Percentiles rank a stretch among this genome's conserved stretches.
Evolutionary conservation across 2,797 vertebrate species (phyloP).

Genomic region (Glyptemys insculpta): DNA sequence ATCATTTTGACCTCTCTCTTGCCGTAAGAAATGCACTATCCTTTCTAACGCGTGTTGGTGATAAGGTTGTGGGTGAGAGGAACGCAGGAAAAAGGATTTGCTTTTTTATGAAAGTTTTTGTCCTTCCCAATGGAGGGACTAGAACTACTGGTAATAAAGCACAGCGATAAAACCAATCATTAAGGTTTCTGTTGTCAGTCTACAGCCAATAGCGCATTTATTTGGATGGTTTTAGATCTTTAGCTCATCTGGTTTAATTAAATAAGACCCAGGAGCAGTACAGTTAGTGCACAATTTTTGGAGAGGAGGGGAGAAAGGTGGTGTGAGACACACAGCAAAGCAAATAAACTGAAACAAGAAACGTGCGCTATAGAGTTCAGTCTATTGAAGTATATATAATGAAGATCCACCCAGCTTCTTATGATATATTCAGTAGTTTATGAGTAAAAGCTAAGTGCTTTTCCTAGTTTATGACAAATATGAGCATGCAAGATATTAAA

Average conservation of each 20-base stretch:
- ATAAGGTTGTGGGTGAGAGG: background rate
- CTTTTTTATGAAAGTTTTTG: background rate
- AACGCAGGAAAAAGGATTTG: background rate
- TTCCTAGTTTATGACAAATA: constrained; percentile 1
- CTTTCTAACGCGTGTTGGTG: background rate
- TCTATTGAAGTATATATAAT: background rate
- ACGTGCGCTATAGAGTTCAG: background rate
- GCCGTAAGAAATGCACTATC: background rate
- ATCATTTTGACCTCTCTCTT: background rate
- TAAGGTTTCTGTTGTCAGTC: constrained; percentile 23
- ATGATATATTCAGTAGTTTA: background rate
- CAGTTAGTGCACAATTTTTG: too few species aligned
- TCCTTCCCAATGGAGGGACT: background rate
- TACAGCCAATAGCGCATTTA: background rate
- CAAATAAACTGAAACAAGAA: background rate
- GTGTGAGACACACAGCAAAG: background rate
- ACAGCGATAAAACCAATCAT: background rate
- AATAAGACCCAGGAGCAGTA: background rate
- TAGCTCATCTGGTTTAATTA: background rate
- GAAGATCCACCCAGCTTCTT: background rate
- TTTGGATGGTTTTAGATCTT: constrained; percentile 6
- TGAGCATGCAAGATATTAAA: constrained; percentile 37
- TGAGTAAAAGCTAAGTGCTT: background rate
- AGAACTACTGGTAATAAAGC: constrained; percentile 35
- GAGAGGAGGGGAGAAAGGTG: background rate